A percentile compares a stretch with the other conserved stretches of the same genome.
These are phyloP conservation scores for Euplexia lucipara DNA, from an alignment of 2,888 invertebrate genomes.

Conservation along the genomic window DNA sequence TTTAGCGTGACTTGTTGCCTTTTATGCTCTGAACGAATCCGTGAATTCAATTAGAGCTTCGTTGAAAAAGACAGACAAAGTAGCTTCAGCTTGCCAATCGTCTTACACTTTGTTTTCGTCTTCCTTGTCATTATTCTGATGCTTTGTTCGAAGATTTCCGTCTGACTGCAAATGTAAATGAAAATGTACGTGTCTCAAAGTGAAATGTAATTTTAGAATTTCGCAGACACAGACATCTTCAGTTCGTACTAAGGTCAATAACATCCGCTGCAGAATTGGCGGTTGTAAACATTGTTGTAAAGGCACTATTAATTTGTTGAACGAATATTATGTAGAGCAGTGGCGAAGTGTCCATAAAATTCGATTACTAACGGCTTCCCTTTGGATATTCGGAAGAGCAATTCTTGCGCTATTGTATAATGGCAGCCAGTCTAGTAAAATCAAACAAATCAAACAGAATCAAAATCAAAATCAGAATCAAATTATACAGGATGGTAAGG, in stretches of 20 bases:
- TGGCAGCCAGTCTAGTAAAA: too few species aligned
- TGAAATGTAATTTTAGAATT: conserved; percentile 40
- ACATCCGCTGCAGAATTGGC: conserved; percentile 15
- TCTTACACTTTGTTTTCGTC: conserved; percentile 1
- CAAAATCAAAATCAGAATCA: too few species aligned
- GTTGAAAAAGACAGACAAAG: conserved; percentile 10
- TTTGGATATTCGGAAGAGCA: too few species aligned
- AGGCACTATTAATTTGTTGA: conserved; percentile 22
- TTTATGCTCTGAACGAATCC: conserved; percentile 32
- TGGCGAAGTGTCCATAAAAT: too few species aligned
- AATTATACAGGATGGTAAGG: too few species aligned
- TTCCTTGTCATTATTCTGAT: conserved; percentile 8
- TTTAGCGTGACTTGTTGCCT: conserved; percentile 19
- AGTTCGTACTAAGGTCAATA: conserved; percentile 40
- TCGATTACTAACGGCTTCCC: too few species aligned
- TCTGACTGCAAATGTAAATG: conserved; percentile 12
- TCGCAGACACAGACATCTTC: conserved; percentile 24
- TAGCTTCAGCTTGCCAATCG: conserved; percentile 10
- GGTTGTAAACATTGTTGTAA: conserved; percentile 28
- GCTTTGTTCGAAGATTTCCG: conserved; percentile 7
- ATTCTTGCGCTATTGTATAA: too few species aligned
- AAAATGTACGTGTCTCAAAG: conserved; percentile 3
- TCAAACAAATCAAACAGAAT: too few species aligned
- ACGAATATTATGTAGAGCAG: conserved; percentile 22
- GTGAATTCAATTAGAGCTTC: conserved; percentile 49